Evolutionary conservation across 2,797 vertebrate species (phyloP), one percentile per base, ranked within the genome.

Genomic region (Oreochromis mossambicus): DNA sequence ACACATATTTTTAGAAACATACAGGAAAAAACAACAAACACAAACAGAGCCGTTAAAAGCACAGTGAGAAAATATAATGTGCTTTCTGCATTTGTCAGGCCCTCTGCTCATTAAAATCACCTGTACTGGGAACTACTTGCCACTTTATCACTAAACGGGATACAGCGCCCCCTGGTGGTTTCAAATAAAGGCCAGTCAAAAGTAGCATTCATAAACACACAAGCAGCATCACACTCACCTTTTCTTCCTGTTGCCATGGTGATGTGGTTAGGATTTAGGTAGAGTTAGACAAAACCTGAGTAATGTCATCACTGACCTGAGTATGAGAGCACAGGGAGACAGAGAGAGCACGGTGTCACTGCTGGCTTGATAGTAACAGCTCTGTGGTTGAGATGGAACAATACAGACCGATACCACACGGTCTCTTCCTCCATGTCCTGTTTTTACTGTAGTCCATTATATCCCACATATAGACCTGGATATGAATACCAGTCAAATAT

Each of bases 191-290:
- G 38, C 7, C 6, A 7, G 38, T 46, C 8, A 43, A 63, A 34
- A 70, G 34, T 3, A 56, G 36, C 54, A 58, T n/a, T n/a, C 36
- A 54, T 7, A 77, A 48, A 63, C 51, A 68, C 14, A 32, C 8
- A 13, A 6, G 8, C 29, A 46, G 9, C 4, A 21, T 77, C 41
- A 48, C 77, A 68, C 78, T 77, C 85, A 95, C 94, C 92, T 87
- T 95, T 95, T 86, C 92, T 91, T 81, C 91, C 88, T 12, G 94
- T 94, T 91, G 94, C 94, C 94, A 95, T 95, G 86, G 88, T 77
- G 77, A 89, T 55, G 41, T 34, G 46, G 51, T 89, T 92, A 93
- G 52, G 75, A 80, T 75, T 14, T 77, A 26, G 54, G 34, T 54
- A 34, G 66, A 29, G n/a, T 85, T 51, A 66, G 84, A 81, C 17